Evolutionary conservation across 2,113 vertebrate genomes (phyloP), one percentile per base, ranked within the genome.

Genomic region (Tinamus guttatus): DNA sequence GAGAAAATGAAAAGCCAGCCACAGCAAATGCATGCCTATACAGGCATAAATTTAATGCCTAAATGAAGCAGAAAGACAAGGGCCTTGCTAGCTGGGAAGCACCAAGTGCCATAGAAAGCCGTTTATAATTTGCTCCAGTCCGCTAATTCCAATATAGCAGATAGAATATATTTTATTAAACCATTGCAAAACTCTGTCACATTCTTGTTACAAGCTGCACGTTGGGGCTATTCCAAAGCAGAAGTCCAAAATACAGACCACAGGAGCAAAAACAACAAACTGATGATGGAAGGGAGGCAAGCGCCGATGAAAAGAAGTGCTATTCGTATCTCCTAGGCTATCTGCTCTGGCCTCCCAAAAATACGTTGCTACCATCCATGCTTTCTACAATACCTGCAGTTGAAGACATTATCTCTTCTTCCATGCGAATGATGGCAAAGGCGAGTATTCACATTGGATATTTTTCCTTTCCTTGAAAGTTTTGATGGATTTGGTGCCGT

Each of bases 231-330:
- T 79, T 93, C 90, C 83, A 90, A 95, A 94, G 85, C 77, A 89
- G 69, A 94, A 95, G 92, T 81, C 74, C 52, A 65, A 95, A 93
- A 81, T 60, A 81, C 54, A 95, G 68, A 88, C 64, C 32, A 95
- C 51, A 84, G 65, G 47, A 94, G 60, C 47, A 41, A 88, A 92
- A 87, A 20, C 80, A 64, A 5, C 47, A 60, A 94, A 80, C 49
- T 63, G 56, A 43, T 2, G 0, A 74, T 7, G 15, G 83, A 43
- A 87, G 58, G 32, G 62, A 89, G 43, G 19, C 25, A 54, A 89
- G 63, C 0, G 2, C 21, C 45, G 62, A 6, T 3, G n/a, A 93
- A 64, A 80, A 80, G 7, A 85, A 91, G 62, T 20, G 63, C 30
- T 63, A 13, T 19, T 40, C 47, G 45, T 12, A 43, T 3, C 21